phyloP scores from a whole-genome alignment of 2,888 invertebrate genomes.

The Phlogophora meticulosa region DNA sequence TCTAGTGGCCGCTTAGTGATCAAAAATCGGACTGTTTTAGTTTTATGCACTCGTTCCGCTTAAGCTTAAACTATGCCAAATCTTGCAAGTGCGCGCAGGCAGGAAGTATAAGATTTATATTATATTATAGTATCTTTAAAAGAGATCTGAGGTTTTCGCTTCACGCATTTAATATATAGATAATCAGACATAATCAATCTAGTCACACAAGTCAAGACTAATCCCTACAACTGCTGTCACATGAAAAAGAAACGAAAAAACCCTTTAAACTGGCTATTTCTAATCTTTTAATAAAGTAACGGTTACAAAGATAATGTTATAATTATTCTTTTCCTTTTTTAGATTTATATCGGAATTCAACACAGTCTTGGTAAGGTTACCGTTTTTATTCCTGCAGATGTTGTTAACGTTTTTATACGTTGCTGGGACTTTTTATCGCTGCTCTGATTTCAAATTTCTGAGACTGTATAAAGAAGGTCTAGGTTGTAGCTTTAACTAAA shows the following conservation, averaged over 20 bases:
- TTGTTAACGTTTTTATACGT: constrained; percentile 22
- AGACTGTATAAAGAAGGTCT: constrained; percentile 17
- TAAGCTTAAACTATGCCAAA: too few species aligned
- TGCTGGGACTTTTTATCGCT: constrained; percentile 13
- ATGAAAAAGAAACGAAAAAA: constrained; percentile 19
- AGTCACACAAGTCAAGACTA: background rate
- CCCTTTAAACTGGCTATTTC: constrained; percentile 22
- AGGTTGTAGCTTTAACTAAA: background rate
- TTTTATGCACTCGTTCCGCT: too few species aligned
- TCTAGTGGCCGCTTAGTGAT: too few species aligned
- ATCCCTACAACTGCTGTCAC: background rate
- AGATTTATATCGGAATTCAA: constrained; percentile 47
- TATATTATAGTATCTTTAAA: too few species aligned
- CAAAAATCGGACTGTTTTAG: too few species aligned
- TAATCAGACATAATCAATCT: background rate
- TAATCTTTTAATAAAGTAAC: constrained; percentile 43
- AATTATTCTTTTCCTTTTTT: constrained; percentile 49
- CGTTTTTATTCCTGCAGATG: constrained; percentile 32
- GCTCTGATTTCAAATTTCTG: constrained; percentile 29
- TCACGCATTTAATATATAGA: too few species aligned
- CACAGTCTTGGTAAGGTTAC: constrained; percentile 16
- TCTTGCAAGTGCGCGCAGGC: too few species aligned
- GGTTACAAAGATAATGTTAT: constrained; percentile 38
- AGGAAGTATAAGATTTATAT: too few species aligned
- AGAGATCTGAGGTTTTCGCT: too few species aligned